Evolutionary conservation across 2,113 vertebrate genomes (phyloP).

Genomic region (Rhadina sibilatrix): DNA sequence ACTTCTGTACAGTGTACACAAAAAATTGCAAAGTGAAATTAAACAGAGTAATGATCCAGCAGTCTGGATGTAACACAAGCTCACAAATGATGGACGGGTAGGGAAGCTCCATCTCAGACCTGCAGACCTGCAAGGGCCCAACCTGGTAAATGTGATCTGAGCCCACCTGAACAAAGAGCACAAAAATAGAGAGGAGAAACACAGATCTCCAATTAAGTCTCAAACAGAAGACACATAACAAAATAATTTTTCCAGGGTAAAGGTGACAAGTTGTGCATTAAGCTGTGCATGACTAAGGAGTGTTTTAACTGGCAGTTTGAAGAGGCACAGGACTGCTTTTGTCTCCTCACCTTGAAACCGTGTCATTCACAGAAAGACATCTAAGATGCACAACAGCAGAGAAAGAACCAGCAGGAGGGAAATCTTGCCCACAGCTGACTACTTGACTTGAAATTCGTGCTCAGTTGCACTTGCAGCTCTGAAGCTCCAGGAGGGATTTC

Average conservation of each 20-base stretch:
- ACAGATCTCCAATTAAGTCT: not conserved
- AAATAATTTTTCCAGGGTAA: not conserved
- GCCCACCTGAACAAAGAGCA: not conserved
- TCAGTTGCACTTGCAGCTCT: not conserved
- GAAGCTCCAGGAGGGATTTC: not conserved
- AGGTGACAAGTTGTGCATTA: not conserved
- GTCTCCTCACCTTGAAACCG: not conserved
- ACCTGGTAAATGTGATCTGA: not conserved
- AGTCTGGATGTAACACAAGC: not conserved
- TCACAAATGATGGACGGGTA: not conserved
- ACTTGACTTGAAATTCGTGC: slow-evolving; percentile 13
- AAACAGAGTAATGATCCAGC: not conserved
- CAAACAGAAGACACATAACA: not conserved
- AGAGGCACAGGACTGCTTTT: not conserved
- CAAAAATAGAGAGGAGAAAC: not conserved
- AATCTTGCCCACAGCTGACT: not conserved
- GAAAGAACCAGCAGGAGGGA: not conserved
- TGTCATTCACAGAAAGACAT: not conserved
- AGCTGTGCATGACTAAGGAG: not conserved
- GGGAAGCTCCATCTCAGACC: not conserved
- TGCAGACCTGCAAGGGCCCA: not conserved
- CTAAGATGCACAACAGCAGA: not conserved
- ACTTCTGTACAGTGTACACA: accelerated
- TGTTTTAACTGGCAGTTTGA: not conserved
- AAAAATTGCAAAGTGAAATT: not conserved